phyloP scores from a whole-genome alignment of 2,797 vertebrate genomes.

The Hylomyscus alleni region DNA sequence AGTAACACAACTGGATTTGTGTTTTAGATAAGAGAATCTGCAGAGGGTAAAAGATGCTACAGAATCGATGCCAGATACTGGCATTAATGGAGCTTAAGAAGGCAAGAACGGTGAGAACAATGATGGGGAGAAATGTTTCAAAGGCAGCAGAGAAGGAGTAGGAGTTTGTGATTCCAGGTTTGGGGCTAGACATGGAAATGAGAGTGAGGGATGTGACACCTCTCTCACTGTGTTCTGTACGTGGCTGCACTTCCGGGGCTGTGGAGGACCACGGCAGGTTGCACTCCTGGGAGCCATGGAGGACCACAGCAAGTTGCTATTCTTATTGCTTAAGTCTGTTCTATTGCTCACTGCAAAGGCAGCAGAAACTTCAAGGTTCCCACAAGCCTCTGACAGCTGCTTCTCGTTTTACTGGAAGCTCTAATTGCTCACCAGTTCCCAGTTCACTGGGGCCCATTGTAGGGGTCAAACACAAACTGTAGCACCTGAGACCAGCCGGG shows the following conservation, averaged over 20 bases:
- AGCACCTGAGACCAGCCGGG: neutral
- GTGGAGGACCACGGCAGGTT: no score
- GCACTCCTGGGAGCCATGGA: neutral
- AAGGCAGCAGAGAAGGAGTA: neutral
- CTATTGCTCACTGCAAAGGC: neutral
- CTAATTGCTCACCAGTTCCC: neutral
- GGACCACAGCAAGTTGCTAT: neutral
- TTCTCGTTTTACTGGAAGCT: constrained; percentile 29
- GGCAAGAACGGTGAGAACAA: neutral
- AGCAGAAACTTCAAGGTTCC: neutral
- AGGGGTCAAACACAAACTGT: neutral
- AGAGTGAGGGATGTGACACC: neutral
- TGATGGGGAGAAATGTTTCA: neutral
- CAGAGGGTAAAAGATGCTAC: neutral
- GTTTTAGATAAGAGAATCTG: neutral
- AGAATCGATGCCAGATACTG: neutral
- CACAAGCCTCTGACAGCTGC: neutral
- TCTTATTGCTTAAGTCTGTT: neutral
- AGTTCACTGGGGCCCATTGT: neutral
- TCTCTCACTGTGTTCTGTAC: no score
- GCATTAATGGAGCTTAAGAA: neutral
- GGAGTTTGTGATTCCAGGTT: neutral
- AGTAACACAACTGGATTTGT: neutral
- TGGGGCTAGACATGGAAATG: accelerated
- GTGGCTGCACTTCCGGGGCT: no score